Base-by-base conservation (phyloP, 2,888 invertebrate genomes). In the Orthosia gracilis region DNA sequence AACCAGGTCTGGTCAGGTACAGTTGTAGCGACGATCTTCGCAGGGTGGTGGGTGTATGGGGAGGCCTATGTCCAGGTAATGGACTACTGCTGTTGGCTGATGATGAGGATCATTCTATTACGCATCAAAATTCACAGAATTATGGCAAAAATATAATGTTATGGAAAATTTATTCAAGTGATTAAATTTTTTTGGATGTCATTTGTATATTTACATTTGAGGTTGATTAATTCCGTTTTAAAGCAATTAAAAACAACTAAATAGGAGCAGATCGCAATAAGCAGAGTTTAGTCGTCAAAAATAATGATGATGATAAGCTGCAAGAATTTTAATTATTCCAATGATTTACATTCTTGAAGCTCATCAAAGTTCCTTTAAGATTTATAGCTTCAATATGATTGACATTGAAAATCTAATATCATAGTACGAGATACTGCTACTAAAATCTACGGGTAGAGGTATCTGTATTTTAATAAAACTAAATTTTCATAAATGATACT, bases 311-410 rank as follows among this genome's bases (percentile, higher is more conserved):
- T 62, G 57, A 55, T 61, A 40, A 73, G 13, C 21, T 18, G 9
- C 3, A 50, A 63, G 26, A 73, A 59, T 61, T 59, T 31, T 31
- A 82, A 64, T 76, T 69, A 69, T 61, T 69, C 40, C 18, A 76
- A 45, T 82, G 57, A 70, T 77, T 69, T 70, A 70, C 26, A 78
- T 81, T 64, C 50, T 73, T 47, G 50, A 15, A 49, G 21, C 61
- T 49, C 55, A 55, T 78, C 63, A 76, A 81, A 64, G 23, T 76
- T 82, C 61, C 12, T 67, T 62, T 40, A 49, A 17, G 57, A 73
- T 80, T 64, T 76, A 77, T 69, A 18, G 31, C 59, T 18, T 15
- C 57, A 17, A 62, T 31, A 54, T 17, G 47, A 50, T 17, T 69
- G 68, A 83, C 73, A 66, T 80, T 73, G 67, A 69, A 57, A 54